A percentile compares a stretch with the other conserved stretches of the same genome.
phyloP scores from a whole-genome alignment of 2,797 vertebrate species.

The Pogoniulus pusillus region DNA sequence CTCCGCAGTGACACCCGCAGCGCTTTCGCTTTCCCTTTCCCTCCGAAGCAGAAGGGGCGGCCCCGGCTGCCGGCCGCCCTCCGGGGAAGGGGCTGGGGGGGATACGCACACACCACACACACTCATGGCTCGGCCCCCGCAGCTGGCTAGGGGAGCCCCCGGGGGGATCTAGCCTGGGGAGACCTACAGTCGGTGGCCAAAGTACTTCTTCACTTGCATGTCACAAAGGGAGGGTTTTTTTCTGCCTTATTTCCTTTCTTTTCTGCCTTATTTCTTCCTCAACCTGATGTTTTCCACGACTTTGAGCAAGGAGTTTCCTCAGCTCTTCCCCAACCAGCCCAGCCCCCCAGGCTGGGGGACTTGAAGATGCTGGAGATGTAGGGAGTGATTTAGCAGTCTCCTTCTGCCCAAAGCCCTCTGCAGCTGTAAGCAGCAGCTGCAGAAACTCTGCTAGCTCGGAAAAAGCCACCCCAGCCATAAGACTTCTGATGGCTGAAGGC shows the following conservation, averaged over 20 bases:
- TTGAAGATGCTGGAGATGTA: fast-evolving
- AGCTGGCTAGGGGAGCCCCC: not conserved
- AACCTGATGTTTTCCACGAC: fast-evolving
- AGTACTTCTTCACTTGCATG: fast-evolving
- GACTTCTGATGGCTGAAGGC: not conserved
- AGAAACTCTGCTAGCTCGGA: not conserved
- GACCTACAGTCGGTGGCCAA: not conserved
- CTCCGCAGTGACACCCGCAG: not conserved
- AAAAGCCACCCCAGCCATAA: fast-evolving
- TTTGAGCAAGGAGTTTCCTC: fast-evolving
- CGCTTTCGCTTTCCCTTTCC: constrained; percentile 49
- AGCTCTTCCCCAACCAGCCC: fast-evolving
- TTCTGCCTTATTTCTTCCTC: fast-evolving
- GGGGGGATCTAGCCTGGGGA: not conserved
- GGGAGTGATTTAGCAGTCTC: fast-evolving
- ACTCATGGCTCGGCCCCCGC: not conserved
- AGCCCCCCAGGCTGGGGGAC: not conserved
- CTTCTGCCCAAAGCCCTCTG: fast-evolving
- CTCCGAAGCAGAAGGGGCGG: not conserved
- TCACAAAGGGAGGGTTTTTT: fast-evolving
- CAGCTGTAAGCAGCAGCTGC: fast-evolving
- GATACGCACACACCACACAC: not conserved
- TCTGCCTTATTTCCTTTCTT: too few species aligned
- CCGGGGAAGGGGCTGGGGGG: not conserved
- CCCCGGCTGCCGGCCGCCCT: not conserved